Evolutionary conservation across 2,797 vertebrate genomes (phyloP).

Genomic region (Amniataba percoides): DNA sequence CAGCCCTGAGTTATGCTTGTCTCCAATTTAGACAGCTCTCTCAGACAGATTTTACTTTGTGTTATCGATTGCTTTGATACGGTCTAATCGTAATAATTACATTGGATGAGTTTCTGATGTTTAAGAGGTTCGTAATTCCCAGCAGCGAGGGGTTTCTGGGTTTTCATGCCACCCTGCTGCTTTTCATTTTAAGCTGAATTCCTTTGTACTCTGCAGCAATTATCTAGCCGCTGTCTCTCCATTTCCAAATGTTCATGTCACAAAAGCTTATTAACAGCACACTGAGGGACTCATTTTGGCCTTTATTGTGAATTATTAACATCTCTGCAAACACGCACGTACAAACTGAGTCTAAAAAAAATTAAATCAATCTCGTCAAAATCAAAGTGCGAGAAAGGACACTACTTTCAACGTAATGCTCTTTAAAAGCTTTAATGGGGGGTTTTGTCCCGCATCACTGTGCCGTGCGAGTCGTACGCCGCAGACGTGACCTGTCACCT

Average conservation of each 20-base stretch:
- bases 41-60: conserved; percentile 24
- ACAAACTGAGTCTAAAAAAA: conserved; percentile 1
- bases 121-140: conserved; percentile 22
- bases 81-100: conserved; percentile 41
- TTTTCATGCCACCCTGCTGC: conserved; percentile 49
- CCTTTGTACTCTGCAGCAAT: conserved; percentile 47
- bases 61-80: conserved; percentile 38
- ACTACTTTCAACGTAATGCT: conserved; percentile 8
- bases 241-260: conserved; percentile 29
- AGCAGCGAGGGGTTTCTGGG: conserved; percentile 26
- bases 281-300: conserved; percentile 13
- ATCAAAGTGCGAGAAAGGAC: background rate
- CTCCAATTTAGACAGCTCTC: conserved; percentile 2
- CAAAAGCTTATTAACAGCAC: conserved; percentile 40
- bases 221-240: conserved; percentile 42
- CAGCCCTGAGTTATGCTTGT: conserved; percentile 2
- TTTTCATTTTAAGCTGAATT: conserved; percentile 56
- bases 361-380: conserved; percentile 2
- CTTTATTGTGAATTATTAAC: conserved; percentile 26
- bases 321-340: background rate
- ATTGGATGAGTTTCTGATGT: conserved; percentile 32
- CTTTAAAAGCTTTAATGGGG: background rate
- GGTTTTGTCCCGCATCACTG: conserved; percentile 1
- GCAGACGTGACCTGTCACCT: background rate
- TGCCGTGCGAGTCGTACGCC: background rate